Base-by-base conservation (phyloP, 2,797 vertebrate species). In the Caiman crocodilus region DNA sequence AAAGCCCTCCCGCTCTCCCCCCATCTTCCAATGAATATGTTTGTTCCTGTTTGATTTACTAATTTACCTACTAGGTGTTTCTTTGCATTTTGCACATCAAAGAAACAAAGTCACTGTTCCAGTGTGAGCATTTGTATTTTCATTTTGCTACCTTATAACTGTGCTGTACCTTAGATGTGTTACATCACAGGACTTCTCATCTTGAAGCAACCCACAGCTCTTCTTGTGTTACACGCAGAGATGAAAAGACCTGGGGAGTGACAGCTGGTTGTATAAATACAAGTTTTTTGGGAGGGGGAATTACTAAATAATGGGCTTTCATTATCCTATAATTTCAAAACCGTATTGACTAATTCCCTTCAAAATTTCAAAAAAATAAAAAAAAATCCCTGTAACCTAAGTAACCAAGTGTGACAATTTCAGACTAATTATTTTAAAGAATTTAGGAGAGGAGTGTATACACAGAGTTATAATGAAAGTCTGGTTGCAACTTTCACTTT, bases 401-500 rank as follows among this genome's bases (percentile, higher is more conserved):
- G 3, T 0, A 0, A 60, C 4, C 57, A 63, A 0, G 73, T 67
- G 50, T 13, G 28, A 55, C 76, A 73, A 25, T 16, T 67, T 82
- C 17, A 67, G 73, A 57, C 15, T 2, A 1, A 6, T 58, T 23
- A 67, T 79, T 76, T 42, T 13, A 5, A 20, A 74, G 35, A 20
- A 7, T 0, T 0, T 16, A 2, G 79, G 59, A n/a, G n/a, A 65
- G 30, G 6, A 0, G 0, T 0, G 0, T 14, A 0, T 0, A 1
- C 11, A 1, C 75, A 17, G 4, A 65, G 3, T 0, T 1, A 0
- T 1, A 82, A 20, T 26, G 83, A 18, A 10, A 17, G 18, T 1
- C 32, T 11, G 15, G 23, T 73, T 0, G 0, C 69, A 21, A 50
- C 71, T 60, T 91, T 35, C 82, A 28, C 59, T 59, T 32, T 28